Percentiles rank a stretch among this genome's conserved stretches.
Conservation (phyloP, 2,888 invertebrate genomes). For the Osedax frankpressi region DNA sequence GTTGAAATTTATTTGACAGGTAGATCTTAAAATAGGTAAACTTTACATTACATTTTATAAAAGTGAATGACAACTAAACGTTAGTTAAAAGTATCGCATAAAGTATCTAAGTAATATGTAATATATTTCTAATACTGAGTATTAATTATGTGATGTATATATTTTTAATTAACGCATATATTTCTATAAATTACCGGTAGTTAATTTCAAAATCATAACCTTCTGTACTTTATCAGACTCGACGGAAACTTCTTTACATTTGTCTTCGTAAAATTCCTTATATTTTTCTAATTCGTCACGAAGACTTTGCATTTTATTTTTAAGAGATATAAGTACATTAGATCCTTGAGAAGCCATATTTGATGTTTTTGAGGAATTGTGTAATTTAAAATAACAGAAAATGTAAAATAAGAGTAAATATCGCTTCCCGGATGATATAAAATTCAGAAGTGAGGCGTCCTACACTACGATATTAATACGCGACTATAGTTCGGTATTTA, state of each 20-base stretch:
- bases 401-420: background rate
- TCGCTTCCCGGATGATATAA: background rate
- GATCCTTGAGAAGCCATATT: slow-evolving; percentile 8
- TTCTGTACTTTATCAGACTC: background rate
- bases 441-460: background rate
- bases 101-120: too few species aligned
- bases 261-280: slow-evolving; percentile 27
- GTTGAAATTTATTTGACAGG: too few species aligned
- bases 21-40: too few species aligned
- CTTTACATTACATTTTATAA: too few species aligned
- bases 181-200: too few species aligned
- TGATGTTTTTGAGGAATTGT: slow-evolving; percentile 14
- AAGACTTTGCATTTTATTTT: slow-evolving; percentile 29
- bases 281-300: slow-evolving; percentile 29
- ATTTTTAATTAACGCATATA: too few species aligned
- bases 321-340: slow-evolving; percentile 25
- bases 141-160: too few species aligned
- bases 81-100: too few species aligned
- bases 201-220: background rate
- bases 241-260: slow-evolving; percentile 24
- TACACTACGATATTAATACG: background rate
- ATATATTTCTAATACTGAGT: too few species aligned
- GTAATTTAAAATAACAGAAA: background rate
- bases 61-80: too few species aligned
- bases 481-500: background rate